phyloP scores from a whole-genome alignment of 2,797 vertebrate genomes.

The Lagodon rhomboides region DNA sequence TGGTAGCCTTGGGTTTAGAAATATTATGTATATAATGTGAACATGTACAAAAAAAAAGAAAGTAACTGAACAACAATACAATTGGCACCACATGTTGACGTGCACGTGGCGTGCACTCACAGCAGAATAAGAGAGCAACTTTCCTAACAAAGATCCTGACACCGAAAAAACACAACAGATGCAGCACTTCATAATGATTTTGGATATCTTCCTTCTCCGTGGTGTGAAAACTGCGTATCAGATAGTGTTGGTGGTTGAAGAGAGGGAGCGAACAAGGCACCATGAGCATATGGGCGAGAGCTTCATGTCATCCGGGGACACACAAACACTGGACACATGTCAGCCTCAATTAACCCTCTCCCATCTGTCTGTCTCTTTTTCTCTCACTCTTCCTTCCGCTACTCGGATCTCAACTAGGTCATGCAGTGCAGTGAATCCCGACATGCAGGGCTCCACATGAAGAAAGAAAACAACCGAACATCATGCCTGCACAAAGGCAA shows the following conservation, averaged over 20 bases:
- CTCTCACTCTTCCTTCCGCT: slow-evolving; percentile 30
- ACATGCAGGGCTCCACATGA: neutral
- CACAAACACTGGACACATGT: slow-evolving; percentile 74
- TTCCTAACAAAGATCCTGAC: slow-evolving; percentile 20
- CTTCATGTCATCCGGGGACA: slow-evolving; percentile 68
- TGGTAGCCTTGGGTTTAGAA: neutral
- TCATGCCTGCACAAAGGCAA: slow-evolving; percentile 3
- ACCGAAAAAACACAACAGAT: slow-evolving; percentile 12
- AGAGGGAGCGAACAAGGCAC: slow-evolving; percentile 49
- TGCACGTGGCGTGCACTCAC: neutral
- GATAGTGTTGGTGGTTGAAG: slow-evolving; percentile 2
- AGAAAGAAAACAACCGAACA: slow-evolving; percentile 11
- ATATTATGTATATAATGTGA: too few relatives aligned
- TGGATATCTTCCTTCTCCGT: slow-evolving; percentile 9
- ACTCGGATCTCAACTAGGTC: slow-evolving; percentile 61
- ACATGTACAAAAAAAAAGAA: neutral
- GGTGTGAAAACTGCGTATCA: slow-evolving; percentile 47
- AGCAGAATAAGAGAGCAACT: neutral
- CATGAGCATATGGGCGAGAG: slow-evolving; percentile 66
- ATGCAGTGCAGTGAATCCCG: slow-evolving; percentile 36
- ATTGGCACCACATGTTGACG: neutral
- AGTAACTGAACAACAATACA: neutral
- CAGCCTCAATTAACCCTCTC: slow-evolving; percentile 78
- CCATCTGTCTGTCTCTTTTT: slow-evolving; percentile 71
- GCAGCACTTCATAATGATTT: slow-evolving; percentile 2